A percentile compares a stretch with the other conserved stretches of the same genome.
phyloP scores from a whole-genome alignment of 2,113 vertebrate species.

The Vidua macroura region DNA sequence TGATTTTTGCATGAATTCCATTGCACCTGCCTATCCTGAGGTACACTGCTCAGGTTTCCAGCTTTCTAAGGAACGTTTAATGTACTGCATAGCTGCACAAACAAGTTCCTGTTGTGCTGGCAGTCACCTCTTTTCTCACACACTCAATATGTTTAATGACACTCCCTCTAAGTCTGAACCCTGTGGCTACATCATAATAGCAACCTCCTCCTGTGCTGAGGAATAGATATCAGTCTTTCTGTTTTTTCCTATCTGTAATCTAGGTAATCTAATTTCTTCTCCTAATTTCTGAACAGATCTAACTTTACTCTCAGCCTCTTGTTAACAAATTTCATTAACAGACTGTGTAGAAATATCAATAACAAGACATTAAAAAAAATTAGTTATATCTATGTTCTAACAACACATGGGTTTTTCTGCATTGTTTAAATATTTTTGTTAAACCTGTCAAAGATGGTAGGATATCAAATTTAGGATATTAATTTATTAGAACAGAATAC shows the following conservation, averaged over 20 bases:
- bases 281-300: background rate
- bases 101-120: background rate
- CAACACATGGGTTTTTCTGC: background rate
- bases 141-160: accelerated
- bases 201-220: background rate
- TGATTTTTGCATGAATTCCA: background rate
- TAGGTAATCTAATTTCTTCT: background rate
- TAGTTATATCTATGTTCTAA: background rate
- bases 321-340: slow-evolving; percentile 8
- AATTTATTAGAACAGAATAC: background rate
- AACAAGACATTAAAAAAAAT: background rate
- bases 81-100: background rate
- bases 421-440: background rate
- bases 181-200: accelerated
- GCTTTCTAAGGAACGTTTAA: background rate
- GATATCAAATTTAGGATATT: background rate
- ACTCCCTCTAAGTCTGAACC: background rate
- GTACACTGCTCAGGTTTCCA: background rate
- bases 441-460: background rate
- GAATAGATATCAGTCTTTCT: background rate
- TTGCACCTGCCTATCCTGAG: background rate
- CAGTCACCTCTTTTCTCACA: background rate
- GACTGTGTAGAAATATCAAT: background rate
- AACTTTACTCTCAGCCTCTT: background rate
- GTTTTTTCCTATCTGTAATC: background rate